phyloP scores from a whole-genome alignment of 2,797 vertebrate genomes.

The Etheostoma perlongum region DNA sequence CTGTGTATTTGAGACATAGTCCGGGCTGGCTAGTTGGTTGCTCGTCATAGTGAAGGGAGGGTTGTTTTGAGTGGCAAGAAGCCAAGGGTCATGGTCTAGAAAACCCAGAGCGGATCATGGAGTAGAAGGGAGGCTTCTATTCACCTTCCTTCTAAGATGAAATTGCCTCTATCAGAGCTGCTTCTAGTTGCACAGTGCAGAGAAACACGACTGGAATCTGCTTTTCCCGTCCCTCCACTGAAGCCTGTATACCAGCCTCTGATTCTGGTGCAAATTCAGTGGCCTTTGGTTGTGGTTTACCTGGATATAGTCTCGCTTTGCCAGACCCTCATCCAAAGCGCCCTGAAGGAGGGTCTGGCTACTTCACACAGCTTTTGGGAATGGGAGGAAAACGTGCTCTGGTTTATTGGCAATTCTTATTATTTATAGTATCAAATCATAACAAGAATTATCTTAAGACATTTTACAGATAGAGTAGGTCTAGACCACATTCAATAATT shows the following conservation, averaged over 20 bases:
- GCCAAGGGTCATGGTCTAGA: conserved; percentile 39
- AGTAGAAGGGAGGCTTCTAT: too few relatives aligned
- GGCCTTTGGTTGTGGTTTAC: neutral
- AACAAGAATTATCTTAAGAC: too few relatives aligned
- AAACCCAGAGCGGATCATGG: conserved; percentile 47
- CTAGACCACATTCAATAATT: too few relatives aligned
- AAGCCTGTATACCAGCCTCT: conserved; percentile 18
- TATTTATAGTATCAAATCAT: too few relatives aligned
- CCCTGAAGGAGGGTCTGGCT: too few relatives aligned
- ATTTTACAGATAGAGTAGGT: too few relatives aligned
- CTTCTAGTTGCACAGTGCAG: conserved; percentile 31
- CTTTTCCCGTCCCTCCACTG: conserved; percentile 18
- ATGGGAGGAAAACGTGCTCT: too few relatives aligned
- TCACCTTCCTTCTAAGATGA: conserved; percentile 26
- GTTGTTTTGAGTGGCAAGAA: conserved; percentile 24
- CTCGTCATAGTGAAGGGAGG: neutral
- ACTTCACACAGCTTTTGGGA: too few relatives aligned
- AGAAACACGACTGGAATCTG: conserved; percentile 12
- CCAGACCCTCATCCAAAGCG: too few relatives aligned
- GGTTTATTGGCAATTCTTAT: too few relatives aligned
- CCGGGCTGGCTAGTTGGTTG: conserved; percentile 1
- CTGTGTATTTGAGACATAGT: neutral
- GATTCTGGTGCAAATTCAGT: conserved; percentile 6
- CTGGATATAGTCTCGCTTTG: too few relatives aligned
- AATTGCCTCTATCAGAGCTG: conserved; percentile 40